Evolutionary conservation across 2,888 invertebrate genomes (phyloP), one percentile per base, ranked within the genome.

Genomic region (Euclidia mi): DNA sequence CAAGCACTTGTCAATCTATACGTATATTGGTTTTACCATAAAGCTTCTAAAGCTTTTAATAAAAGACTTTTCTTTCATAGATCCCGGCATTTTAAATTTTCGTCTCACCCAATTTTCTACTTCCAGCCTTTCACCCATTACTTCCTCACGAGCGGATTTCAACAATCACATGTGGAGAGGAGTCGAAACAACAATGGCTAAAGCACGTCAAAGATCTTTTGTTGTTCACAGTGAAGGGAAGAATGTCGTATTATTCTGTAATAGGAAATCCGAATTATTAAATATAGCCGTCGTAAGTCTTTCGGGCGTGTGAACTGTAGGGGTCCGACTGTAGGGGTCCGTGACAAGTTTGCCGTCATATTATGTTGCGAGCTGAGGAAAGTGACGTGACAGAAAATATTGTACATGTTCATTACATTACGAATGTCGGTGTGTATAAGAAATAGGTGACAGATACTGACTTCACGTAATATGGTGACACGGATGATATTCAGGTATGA

Each of bases 181-280:
- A 52, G 65, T 68, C 35, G 62, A 55, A 70, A 66, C 60, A 66
- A 70, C 57, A 53, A 69, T 47, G 57, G 53, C 40, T 40, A 37
- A 56, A 55, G 49, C 49, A 59, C 56, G 56, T 52, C 69, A 63
- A 59, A 66, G 42, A 53, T 49, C 42, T 48, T 64, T 70, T 66
- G 66, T 66, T 46, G 56, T 49, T 56, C 47, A 52, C 52, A 51
- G 44, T 37, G 20, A 50, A n/a, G 56, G 35, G 1, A 10, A 58
- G 48, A n/a, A n/a, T n/a, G 29, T 34, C 50, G 28, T 53, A 56
- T 61, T 64, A 49, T 57, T 48, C 34, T 34, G 40, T 38, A 61
- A 42, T 57, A 59, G 40, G 51, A 56, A 68, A 62, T 40, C 38
- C 3, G 45, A 52, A 53, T 56, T 56, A 67, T 59, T 71, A 62